A percentile compares a stretch with the other conserved stretches of the same genome.
Evolutionary conservation across 2,888 invertebrate genomes (phyloP).

Genomic region (Chymomyza amoena): DNA sequence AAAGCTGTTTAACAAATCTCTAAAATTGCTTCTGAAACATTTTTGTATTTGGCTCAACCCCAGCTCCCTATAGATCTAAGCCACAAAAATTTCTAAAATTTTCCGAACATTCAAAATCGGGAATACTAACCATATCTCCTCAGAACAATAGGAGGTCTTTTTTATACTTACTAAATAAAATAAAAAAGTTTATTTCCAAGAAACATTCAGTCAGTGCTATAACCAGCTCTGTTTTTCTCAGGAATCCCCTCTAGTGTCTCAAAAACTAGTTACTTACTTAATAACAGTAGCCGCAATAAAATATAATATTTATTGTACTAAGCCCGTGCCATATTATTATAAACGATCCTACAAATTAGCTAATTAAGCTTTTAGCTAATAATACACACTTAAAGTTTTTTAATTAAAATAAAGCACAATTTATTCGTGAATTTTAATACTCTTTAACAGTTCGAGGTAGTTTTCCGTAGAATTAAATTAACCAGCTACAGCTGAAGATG

Average conservation of each 20-base stretch:
- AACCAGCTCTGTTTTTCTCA: too few relatives aligned
- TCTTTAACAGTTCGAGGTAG: slow-evolving; percentile 20
- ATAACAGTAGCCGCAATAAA: not conserved
- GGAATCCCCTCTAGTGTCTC: not conserved
- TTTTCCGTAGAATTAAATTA: slow-evolving; percentile 17
- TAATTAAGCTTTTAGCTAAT: not conserved
- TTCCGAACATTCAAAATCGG: too few relatives aligned
- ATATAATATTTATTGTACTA: not conserved
- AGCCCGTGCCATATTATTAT: not conserved
- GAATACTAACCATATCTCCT: too few relatives aligned
- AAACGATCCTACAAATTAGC: not conserved
- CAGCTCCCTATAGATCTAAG: too few relatives aligned
- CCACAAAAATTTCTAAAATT: too few relatives aligned
- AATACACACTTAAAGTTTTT: not conserved
- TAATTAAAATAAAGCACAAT: not conserved
- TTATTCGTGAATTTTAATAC: slow-evolving; percentile 6
- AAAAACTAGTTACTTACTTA: not conserved
- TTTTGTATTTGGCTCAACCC: too few relatives aligned
- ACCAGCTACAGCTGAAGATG: slow-evolving; percentile 39
- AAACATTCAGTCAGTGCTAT: not conserved
- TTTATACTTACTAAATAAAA: not conserved
- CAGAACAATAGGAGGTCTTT: too few relatives aligned
- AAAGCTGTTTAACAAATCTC: too few relatives aligned
- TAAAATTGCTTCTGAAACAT: too few relatives aligned
- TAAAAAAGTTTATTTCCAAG: not conserved